Evolutionary conservation across 2,888 invertebrate genomes (phyloP), one percentile per base, ranked within the genome.

Genomic region (Steinernema hermaphroditum): DNA sequence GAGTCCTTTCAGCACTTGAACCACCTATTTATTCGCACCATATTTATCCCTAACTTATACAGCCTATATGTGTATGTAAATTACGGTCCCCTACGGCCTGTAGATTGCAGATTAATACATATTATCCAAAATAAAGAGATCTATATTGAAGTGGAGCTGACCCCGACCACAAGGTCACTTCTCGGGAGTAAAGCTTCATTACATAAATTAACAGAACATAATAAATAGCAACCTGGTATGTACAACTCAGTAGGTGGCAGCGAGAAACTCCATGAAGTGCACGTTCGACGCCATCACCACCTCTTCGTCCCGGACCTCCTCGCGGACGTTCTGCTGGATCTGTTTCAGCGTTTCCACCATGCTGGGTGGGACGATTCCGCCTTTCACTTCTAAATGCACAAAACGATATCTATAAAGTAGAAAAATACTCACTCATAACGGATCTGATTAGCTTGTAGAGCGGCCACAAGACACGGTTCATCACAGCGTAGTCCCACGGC

Each of bases 11-110:
- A 14, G 14, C 22, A 19, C 46, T 6, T n/a, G n/a, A n/a, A n/a
- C n/a, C 6, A 46, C 46, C 34, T 62, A 62, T 62, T 62, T 62
- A 62, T 62, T 62, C 62, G 50, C 50, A 50, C 50, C 50, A n/a
- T 22, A 24, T 50, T 50, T n/a, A 19, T 54, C 27, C 54, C 32
- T 62, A 62, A 62, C 14, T 62, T 62, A 62, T 62, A 62, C 27
- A 54, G 46, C 27, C 12, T 54, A 19, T 54, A 54, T 54, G 9
- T 41, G 9, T 41, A 9, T 46, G 62, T 62, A 62, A 62, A 62
- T 62, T 62, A 29, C 29, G 62, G 62, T 62, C 62, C 32, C 32
- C 54, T 16, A 29, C 50, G 24, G 50, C 22, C 50, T 50, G 50
- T 50, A 50, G 50, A 50, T 22, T n/a, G 24, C 50, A 50, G 24